Evolutionary conservation across 2,888 invertebrate genomes (phyloP).

Genomic region (Antheraea assamensis): DNA sequence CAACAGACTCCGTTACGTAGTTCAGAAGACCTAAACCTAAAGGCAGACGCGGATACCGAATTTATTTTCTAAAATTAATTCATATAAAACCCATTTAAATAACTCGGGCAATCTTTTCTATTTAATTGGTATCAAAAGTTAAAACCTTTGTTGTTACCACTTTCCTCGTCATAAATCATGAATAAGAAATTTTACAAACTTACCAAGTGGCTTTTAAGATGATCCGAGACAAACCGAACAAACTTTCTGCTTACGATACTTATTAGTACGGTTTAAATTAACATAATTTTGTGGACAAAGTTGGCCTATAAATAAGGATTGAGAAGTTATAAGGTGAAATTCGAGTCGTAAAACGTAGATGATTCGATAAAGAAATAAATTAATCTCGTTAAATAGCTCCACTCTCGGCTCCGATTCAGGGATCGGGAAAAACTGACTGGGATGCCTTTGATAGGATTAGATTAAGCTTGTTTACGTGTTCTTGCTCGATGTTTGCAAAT

Average conservation of each 20-base stretch:
- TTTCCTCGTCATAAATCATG: conserved; percentile 23
- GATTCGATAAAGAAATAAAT: conserved; percentile 29
- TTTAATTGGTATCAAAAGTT: conserved; percentile 20
- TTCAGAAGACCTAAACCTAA: too few relatives aligned
- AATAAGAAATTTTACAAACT: conserved; percentile 25
- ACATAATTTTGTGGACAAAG: conserved; percentile 32
- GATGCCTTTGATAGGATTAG: background rate
- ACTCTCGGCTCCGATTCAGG: background rate
- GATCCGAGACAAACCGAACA: conserved; percentile 39
- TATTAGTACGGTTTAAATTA: conserved; percentile 36
- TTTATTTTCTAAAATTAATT: background rate
- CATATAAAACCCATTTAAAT: background rate
- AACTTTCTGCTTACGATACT: conserved; percentile 38
- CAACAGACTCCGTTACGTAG: too few relatives aligned
- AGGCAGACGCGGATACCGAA: too few relatives aligned
- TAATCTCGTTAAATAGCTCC: conserved; percentile 26
- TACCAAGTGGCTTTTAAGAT: conserved; percentile 39
- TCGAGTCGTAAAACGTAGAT: conserved; percentile 23
- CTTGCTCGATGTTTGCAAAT: conserved; percentile 29
- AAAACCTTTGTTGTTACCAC: conserved; percentile 18
- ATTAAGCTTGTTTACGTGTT: conserved; percentile 5
- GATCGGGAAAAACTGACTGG: conserved; percentile 8
- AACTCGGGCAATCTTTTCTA: background rate
- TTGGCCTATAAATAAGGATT: conserved; percentile 32
- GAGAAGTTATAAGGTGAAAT: conserved; percentile 24